Conservation (phyloP, 2,113 vertebrate species). For the Odocoileus hemionus region DNA sequence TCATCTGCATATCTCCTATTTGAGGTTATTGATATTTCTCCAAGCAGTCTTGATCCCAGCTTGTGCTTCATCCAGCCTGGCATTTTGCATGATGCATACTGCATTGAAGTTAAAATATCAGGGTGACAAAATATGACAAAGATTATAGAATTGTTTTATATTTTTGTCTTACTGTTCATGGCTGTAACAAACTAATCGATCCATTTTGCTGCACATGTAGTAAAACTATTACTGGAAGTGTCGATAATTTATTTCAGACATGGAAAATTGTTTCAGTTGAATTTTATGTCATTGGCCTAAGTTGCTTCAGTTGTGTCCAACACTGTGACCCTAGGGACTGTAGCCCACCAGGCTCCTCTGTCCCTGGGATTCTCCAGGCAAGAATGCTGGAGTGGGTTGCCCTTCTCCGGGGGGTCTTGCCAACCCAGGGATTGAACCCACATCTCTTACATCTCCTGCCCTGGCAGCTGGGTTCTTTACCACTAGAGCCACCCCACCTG, state of each 20-base stretch:
- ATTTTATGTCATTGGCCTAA: neutral
- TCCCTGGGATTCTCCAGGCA: neutral
- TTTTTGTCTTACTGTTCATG: neutral
- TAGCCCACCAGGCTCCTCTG: neutral
- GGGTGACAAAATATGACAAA: neutral
- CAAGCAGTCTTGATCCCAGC: neutral
- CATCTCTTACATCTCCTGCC: neutral
- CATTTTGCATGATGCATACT: neutral
- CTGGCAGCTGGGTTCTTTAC: neutral
- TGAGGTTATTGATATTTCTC: neutral
- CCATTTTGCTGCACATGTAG: neutral
- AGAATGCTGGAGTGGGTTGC: neutral
- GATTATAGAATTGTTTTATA: neutral
- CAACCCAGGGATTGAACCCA: fast-evolving
- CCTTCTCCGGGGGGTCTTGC: neutral
- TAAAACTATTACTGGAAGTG: neutral
- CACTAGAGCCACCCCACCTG: neutral
- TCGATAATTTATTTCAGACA: neutral
- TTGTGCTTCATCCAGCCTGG: neutral
- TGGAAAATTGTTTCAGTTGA: neutral
- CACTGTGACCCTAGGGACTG: neutral
- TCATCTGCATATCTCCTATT: neutral
- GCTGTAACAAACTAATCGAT: neutral
- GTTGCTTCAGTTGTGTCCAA: neutral
- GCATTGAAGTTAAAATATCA: neutral